Conservation (phyloP, 2,797 vertebrate species). For the Sparus aurata region DNA sequence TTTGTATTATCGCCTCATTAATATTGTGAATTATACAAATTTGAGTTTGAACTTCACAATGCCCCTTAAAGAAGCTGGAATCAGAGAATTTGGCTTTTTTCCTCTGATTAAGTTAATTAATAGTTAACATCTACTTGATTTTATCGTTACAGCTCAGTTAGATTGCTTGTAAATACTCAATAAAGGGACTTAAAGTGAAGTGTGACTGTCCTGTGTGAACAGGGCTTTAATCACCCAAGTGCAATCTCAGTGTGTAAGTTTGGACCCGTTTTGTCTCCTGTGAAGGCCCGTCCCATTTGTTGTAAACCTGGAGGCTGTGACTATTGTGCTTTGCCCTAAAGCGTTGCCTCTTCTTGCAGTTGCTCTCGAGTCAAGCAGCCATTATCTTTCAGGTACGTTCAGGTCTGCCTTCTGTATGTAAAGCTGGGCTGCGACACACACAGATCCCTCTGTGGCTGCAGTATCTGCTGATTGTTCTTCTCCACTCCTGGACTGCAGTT, state of each 20-base stretch:
- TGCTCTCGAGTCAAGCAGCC: conserved; percentile 79
- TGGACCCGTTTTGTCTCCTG: conserved; percentile 50
- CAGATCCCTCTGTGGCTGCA: conserved; percentile 50
- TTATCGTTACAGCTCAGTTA: no score
- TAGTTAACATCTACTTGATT: no score
- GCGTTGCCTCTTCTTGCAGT: conserved; percentile 86
- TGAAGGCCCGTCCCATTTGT: conserved; percentile 45
- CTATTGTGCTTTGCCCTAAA: conserved; percentile 77
- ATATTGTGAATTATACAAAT: no score
- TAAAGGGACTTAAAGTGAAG: not conserved
- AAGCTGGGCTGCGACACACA: conserved; percentile 69
- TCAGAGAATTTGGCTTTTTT: no score
- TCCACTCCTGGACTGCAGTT: conserved; percentile 66
- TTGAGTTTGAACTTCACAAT: no score
- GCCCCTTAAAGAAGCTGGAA: no score
- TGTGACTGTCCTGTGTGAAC: not conserved
- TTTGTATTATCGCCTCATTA: no score
- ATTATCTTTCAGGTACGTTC: conserved; percentile 86
- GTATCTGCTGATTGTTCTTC: conserved; percentile 65
- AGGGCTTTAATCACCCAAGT: not conserved
- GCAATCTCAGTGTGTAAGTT: conserved; percentile 26
- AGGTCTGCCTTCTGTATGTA: conserved; percentile 64
- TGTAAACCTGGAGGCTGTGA: conserved; percentile 64
- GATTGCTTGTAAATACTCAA: not conserved
- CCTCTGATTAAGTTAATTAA: no score